Evolutionary conservation across 2,113 vertebrate species (phyloP), one percentile per base, ranked within the genome.

Genomic region (Rhabdornis inornatus): DNA sequence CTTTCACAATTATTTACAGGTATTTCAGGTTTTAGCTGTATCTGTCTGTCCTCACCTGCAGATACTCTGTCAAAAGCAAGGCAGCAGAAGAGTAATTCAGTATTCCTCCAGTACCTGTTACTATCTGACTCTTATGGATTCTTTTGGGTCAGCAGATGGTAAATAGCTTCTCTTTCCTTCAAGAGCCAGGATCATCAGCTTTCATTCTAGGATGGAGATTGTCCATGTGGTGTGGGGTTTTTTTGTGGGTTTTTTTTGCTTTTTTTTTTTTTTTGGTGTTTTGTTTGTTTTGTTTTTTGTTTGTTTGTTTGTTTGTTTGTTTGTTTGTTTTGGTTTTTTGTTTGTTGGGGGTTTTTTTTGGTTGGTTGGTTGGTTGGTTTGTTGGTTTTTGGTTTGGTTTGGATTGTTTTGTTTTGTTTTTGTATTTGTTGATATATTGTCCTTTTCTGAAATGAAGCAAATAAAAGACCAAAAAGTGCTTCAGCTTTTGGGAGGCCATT

Each of bases 1-100:
- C 83, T 87, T 96, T 87, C 74, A 82, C 61, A 72, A 61, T 76
- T 87, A 78, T 71, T 92, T 92, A 72, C 83, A 89, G 40, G 53
- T 92, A 82, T 92, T 82, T 92, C 74, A 65, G 70, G 81, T 92
- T 89, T 91, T 75, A 76, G 87, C 56, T 81, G 6, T 55, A 50
- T 44, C 64, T 47, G 65, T 92, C 60, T 92, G 64, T 74, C 44
- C 22, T 90, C 59, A 45, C 37, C 40, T 96, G 18, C 83, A 92
- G 31, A 76, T 76, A 18, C 49, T 89, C 55, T 70, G 30, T 76
- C 64, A 71, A 86, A 83, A 83, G 27, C 42, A 88, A 80, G 49
- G 52, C 72, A 78, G 39, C 55, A 83, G 70, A 75, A 74, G 52
- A 55, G 60, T 61, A 1, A 2, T 65, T 77, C 23, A 60, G 42